Evolutionary conservation across 2,113 vertebrate species (phyloP), one percentile per base, ranked within the genome.

Genomic region (Tetrao urogallus): DNA sequence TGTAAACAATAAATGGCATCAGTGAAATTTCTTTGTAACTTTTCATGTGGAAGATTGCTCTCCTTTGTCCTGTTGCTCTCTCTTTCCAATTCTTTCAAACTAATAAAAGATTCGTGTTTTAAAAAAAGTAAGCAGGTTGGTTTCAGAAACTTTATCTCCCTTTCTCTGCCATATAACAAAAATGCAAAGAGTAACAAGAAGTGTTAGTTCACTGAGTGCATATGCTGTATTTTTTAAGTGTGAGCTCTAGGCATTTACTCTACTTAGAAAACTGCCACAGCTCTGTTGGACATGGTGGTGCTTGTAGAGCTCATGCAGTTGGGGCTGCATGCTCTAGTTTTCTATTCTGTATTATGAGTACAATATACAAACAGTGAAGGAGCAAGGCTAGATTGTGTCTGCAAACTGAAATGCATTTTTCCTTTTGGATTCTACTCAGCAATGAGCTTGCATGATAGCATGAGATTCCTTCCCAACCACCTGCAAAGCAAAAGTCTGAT

Each of bases 401-500:
- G 20, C 60, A 27, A 75, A 89, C 60, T 17, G 40, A 92, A 84
- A 66, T 3, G 3, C 20, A 17, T 65, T 96, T 95, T 95, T 65
- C 40, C 28, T 69, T 92, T 73, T 71, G 74, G 19, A 47, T 36
- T 66, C 45, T 32, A 50, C 28, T 45, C 45, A 86, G 79, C 27
- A 58, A 60, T n/a, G 38, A 88, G 32, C 40, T 38, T 83, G 25
- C 30, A 45, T 11, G 18, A 82, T 17, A 42, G 32, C 47, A 80
- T 28, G 66, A 63, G 81, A 80, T 52, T 57, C 27, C 22, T 20
- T 91, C 69, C 40, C 71, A 84, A 70, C 84, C 85, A 88, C 89
- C 81, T 93, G 84, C 69, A 95, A 90, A 82, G 73, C 63, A 73
- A 87, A 69, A 69, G 92, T 64, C 88, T 93, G 90, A 96, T 88